Percentiles rank a stretch among this genome's conserved stretches.
These are phyloP conservation scores for Vicugna pacos DNA, from an alignment of 2,113 vertebrate genomes.

Conservation along the genomic window DNA sequence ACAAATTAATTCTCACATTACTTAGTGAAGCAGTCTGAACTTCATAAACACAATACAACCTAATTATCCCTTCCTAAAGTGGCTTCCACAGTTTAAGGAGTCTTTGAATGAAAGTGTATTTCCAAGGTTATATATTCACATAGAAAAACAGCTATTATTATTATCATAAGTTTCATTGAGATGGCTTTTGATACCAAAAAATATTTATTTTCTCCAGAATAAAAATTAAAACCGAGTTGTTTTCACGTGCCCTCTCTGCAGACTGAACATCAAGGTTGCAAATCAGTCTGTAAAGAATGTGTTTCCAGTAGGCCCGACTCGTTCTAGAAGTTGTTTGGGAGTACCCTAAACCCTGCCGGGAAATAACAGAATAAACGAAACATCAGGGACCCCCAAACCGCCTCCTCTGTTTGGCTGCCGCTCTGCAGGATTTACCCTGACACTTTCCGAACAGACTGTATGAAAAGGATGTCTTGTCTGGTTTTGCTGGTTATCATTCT, in stretches of 20 bases:
- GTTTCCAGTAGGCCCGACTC: conserved; percentile 12
- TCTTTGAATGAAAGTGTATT: conserved; percentile 28
- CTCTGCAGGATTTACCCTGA: conserved; percentile 82
- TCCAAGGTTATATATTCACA: background rate
- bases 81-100: background rate
- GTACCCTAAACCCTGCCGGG: conserved; percentile 40
- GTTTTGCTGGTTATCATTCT: conserved; percentile 86
- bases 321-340: background rate
- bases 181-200: conserved; percentile 56
- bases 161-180: conserved; percentile 28
- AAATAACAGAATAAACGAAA: conserved; percentile 58
- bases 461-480: conserved; percentile 84
- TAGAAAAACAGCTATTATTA: conserved; percentile 41
- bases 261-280: conserved; percentile 12
- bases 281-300: conserved; percentile 21
- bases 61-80: conserved; percentile 26
- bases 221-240: conserved; percentile 40
- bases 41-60: background rate
- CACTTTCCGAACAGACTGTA: conserved; percentile 81
- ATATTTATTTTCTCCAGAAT: conserved; percentile 45
- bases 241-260: conserved; percentile 17
- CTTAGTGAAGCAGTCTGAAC: conserved; percentile 29
- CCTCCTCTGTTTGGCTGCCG: conserved; percentile 64
- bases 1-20: background rate
- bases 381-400: conserved; percentile 49